Evolutionary conservation across 2,113 vertebrate species (phyloP), one percentile per base, ranked within the genome.

Genomic region (Uropsilus gracilis): DNA sequence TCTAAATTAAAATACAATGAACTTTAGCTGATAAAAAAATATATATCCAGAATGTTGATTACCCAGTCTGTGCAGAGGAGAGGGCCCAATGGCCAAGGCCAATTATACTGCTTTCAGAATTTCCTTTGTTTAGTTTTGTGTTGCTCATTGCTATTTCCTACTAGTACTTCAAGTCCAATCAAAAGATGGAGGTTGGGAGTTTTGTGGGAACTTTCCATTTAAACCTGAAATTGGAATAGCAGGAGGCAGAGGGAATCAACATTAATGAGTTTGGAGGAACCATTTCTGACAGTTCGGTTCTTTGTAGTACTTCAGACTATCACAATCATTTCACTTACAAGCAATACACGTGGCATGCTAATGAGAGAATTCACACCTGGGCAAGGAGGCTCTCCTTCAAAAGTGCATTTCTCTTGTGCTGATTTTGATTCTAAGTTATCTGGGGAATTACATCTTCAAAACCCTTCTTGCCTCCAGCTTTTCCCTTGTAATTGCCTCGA

Each of bases 381-480:
- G 18, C 5, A 24, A 34, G 46, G 39, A 84, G 20, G 32, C 3
- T 2, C 8, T 37, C n/a, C 24, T 39, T 63, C 18, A n/a, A 85
- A 57, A 92, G 42, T 59, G 24, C 2, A 26, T 17, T 82, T 86
- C 24, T 69, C 26, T 28, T 39, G 17, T 59, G 63, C 66, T 77
- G n/a, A 95, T 85, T 83, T 57, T 39, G 37, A 78, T 50, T 44
- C 12, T 34, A 50, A 59, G 22, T n/a, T 83, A 44, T 32, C 48
- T 77, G 26, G 37, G 63, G 86, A 90, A 80, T 57, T 57, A 76
- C 6, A 63, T 89, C 85, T 95, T 91, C 37, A 86, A 77, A 77
- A 28, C 53, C 48, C 37, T 68, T 92, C 26, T 46, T 57, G 6
- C 50, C 72, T n/a, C 53, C 26, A 11, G 84, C 84, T 57, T 3